Base-by-base conservation (phyloP, 2,888 invertebrate genomes). In the Neoitamus cyanurus region DNA sequence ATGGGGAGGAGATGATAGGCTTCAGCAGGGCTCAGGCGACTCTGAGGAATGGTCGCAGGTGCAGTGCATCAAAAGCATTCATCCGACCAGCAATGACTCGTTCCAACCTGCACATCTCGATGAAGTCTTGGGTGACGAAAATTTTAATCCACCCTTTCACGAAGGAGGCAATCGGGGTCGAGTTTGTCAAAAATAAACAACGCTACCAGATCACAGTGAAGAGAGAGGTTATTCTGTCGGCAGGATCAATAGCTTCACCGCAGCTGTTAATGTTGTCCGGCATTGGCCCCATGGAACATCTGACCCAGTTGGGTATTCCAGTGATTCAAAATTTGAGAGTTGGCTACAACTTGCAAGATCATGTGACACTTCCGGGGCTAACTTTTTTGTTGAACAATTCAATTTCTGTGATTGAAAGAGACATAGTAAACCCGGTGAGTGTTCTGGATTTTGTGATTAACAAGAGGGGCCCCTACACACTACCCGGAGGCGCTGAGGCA, bases 261-360 rank as follows among this genome's bases (percentile, higher is more conserved):
- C 97, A 97, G 89, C 90, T 98, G 3, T 90, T 98, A 72, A 95
- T 97, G 96, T 90, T 97, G 13, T 97, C 97, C 0, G 97, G 97
- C 11, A 92, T 97, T 34, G 96, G 96, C 0, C 96, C 96, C 0
- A 90, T 89, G 36, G 91, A 93, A 0, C 94, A 95, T 88, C 90
- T 96, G 4, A 88, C 90, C 25, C 91, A 93, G 37, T 88, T 94
- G 6, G 92, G 92, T 2, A 95, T 97, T 82, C 90, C 92, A 0
- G 92, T 94, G 1, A 88, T 96, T 42, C 92, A 93, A 86, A 93
- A 97, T 89, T 92, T 96, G 1, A 94, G 94, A 1, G 97, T 97
- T 0, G 97, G 97, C 7, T 93, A 94, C 88, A 97, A 97, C 90
- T 92, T 97, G 0, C 96, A 96, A 90, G 97, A 97, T 89, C 97